Conservation (phyloP, 2,888 invertebrate species). For the Pristionchus japonicus region DNA sequence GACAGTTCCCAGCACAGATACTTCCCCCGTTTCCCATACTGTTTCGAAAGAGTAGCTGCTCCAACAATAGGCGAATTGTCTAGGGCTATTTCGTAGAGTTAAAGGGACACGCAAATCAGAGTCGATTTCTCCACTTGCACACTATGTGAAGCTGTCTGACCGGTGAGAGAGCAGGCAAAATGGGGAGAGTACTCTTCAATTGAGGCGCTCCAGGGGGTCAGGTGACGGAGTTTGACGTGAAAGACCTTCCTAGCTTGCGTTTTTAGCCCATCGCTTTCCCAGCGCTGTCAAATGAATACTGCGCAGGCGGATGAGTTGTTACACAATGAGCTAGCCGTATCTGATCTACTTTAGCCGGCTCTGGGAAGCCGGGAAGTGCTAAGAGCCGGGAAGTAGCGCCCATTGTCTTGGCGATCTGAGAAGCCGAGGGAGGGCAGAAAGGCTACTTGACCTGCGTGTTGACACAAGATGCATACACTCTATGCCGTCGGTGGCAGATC, state of each 20-base stretch:
- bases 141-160: neutral
- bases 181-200: neutral
- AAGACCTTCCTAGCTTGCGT: neutral
- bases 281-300: conserved; percentile 14
- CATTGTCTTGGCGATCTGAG: conserved; percentile 27
- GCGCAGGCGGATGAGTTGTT: neutral
- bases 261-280: conserved; percentile 18
- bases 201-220: neutral
- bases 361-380: neutral
- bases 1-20: neutral
- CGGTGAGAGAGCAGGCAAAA: neutral
- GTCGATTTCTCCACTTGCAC: no score
- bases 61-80: conserved; percentile 17
- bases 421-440: neutral
- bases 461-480: conserved; percentile 26
- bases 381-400: neutral
- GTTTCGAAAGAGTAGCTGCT: neutral
- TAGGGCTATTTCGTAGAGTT: neutral
- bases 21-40: neutral
- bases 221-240: conserved; percentile 1
- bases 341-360: neutral
- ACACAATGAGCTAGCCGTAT: neutral
- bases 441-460: conserved; percentile 32
- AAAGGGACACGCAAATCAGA: neutral
- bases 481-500: neutral